A percentile compares a stretch with the other conserved stretches of the same genome.
These are phyloP conservation scores for Zosterops borbonicus DNA, from an alignment of 2,113 vertebrate genomes.

Conservation along the genomic window DNA sequence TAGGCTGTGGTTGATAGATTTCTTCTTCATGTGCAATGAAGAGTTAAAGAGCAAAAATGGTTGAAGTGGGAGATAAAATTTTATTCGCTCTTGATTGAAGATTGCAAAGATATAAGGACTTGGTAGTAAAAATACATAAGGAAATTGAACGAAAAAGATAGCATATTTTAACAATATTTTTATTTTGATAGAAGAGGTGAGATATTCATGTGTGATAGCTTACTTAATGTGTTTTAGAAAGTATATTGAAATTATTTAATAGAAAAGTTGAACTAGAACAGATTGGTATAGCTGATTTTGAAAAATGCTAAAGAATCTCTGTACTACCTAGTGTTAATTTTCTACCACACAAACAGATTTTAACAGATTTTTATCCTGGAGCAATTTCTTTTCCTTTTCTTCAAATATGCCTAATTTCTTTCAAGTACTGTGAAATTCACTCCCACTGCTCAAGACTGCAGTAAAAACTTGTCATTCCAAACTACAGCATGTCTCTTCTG, in stretches of 20 bases:
- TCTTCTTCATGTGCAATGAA: neutral
- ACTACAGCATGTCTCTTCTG: neutral
- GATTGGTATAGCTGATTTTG: neutral
- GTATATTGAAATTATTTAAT: neutral
- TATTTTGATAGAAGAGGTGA: neutral
- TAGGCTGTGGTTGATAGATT: neutral
- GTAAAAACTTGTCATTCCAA: neutral
- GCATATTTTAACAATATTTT: neutral
- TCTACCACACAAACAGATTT: neutral
- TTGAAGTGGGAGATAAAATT: neutral
- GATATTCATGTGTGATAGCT: neutral
- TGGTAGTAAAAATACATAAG: neutral
- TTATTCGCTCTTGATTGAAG: neutral
- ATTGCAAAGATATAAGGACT: neutral
- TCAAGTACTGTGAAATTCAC: neutral
- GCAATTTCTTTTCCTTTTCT: neutral
- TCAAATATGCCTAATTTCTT: neutral
- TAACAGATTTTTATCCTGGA: neutral
- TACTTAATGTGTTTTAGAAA: neutral
- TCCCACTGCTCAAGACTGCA: neutral
- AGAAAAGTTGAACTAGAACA: neutral
- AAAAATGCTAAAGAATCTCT: neutral
- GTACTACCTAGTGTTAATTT: neutral
- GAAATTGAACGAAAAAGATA: neutral
- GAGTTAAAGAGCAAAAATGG: neutral